Percentiles rank a stretch among this genome's conserved stretches.
Evolutionary conservation across 2,888 invertebrate species (phyloP).

Genomic region (Pseudeuparius sepicola): DNA sequence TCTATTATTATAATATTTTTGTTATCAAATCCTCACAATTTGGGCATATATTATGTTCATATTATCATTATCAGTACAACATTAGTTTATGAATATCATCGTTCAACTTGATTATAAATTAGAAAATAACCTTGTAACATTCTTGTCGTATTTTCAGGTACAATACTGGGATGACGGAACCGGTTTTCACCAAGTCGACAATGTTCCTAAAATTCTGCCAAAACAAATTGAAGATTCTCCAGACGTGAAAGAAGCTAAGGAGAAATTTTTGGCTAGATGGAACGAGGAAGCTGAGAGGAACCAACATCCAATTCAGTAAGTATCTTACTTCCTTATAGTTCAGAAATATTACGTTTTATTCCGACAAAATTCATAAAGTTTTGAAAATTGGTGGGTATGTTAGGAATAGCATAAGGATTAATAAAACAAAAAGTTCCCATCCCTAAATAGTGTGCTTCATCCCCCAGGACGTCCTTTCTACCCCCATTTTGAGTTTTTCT

Average conservation of each 20-base stretch:
- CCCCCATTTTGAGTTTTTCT: too few relatives aligned
- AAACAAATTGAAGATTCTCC: constrained; percentile 57
- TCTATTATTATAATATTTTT: too few relatives aligned
- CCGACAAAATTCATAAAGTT: too few relatives aligned
- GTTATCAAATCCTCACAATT: too few relatives aligned
- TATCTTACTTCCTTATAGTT: constrained; percentile 12
- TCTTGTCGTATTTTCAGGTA: constrained; percentile 39
- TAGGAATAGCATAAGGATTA: too few relatives aligned
- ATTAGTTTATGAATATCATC: constrained; percentile 9
- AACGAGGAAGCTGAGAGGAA: constrained; percentile 50
- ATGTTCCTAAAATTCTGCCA: constrained; percentile 53
- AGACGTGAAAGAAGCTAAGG: constrained; percentile 58
- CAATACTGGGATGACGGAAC: constrained; percentile 64
- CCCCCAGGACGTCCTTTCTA: too few relatives aligned
- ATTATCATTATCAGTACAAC: constrained; percentile 3
- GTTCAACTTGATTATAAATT: neutral
- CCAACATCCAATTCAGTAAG: constrained; percentile 33
- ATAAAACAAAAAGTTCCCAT: too few relatives aligned
- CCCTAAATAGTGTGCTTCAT: too few relatives aligned
- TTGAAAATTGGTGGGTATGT: too few relatives aligned
- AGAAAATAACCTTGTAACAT: neutral
- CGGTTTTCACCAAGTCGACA: constrained; percentile 73
- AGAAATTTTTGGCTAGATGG: constrained; percentile 59
- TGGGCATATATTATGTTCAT: neutral
- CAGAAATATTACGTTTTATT: too few relatives aligned